A percentile compares a stretch with the other conserved stretches of the same genome.
Evolutionary conservation across 2,888 invertebrate species (phyloP).

Genomic region (Masnerella sp.): DNA sequence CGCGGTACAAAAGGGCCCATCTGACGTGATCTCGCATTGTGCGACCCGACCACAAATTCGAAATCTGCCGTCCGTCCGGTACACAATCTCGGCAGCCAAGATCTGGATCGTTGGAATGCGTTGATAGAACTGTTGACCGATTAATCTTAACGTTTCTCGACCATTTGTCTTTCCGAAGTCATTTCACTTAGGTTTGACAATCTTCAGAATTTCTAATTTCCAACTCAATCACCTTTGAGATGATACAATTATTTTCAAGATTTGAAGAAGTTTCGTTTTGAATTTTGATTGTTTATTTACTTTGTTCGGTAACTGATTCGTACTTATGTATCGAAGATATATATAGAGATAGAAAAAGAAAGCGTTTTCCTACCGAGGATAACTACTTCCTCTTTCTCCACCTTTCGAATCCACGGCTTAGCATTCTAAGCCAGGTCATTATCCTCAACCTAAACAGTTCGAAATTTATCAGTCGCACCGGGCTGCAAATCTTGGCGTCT

Average conservation of each 20-base stretch:
- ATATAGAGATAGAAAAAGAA: too few species aligned
- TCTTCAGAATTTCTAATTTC: too few species aligned
- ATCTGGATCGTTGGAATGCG: conserved; percentile 26
- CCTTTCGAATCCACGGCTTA: too few species aligned
- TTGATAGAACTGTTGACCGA: conserved; percentile 11
- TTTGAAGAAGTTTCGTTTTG: too few species aligned
- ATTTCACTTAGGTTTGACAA: too few species aligned
- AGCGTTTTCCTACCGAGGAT: too few species aligned
- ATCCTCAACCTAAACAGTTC: neutral
- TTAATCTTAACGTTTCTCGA: conserved; percentile 15
- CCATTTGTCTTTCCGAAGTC: conserved; percentile 37
- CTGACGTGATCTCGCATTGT: conserved; percentile 28
- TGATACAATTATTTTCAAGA: too few species aligned
- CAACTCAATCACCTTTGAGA: too few species aligned
- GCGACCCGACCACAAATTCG: conserved; percentile 11
- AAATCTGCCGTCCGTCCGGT: neutral
- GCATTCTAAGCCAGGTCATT: neutral
- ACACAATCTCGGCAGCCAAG: conserved; percentile 21
- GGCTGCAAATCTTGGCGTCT: neutral
- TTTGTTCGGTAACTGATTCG: too few species aligned
- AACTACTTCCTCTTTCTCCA: too few species aligned
- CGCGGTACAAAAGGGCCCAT: conserved; percentile 21
- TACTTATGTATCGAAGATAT: too few species aligned
- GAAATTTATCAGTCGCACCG: neutral
- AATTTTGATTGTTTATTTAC: too few species aligned